A percentile compares a stretch with the other conserved stretches of the same genome.
These are phyloP conservation scores for Steatornis caripensis DNA, from an alignment of 2,113 vertebrate species.

Conservation along the genomic window DNA sequence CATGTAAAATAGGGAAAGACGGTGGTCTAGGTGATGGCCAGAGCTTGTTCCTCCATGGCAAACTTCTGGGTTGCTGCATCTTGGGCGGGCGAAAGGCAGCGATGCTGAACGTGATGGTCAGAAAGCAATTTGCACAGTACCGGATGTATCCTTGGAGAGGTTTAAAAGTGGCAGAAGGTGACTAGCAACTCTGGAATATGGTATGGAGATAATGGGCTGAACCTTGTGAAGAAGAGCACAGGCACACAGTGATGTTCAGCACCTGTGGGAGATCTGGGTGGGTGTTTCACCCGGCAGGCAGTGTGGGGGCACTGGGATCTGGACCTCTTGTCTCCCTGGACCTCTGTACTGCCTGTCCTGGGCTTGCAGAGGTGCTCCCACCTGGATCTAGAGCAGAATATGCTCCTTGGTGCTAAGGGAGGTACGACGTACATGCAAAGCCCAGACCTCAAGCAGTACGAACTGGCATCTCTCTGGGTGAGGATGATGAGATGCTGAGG, in stretches of 20 bases:
- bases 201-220: background rate
- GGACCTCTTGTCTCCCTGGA: background rate
- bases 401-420: background rate
- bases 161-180: background rate
- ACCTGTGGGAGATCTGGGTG: background rate
- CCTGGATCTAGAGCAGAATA: background rate
- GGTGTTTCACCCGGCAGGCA: background rate
- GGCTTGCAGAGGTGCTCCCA: background rate
- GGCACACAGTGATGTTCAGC: background rate
- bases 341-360: background rate
- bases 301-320: too few relatives aligned
- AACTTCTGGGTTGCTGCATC: background rate
- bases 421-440: background rate
- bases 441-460: background rate
- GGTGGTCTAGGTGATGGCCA: background rate
- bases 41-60: background rate
- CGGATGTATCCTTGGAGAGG: background rate
- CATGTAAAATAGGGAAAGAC: background rate
- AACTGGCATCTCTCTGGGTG: background rate
- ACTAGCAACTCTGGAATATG: background rate
- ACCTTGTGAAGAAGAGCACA: background rate
- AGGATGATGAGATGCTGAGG: background rate
- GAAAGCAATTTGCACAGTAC: background rate
- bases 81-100: background rate
- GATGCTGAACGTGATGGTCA: rapidly evolving